Conservation (phyloP, 2,888 invertebrate species). For the Pterobdella sp. region DNA sequence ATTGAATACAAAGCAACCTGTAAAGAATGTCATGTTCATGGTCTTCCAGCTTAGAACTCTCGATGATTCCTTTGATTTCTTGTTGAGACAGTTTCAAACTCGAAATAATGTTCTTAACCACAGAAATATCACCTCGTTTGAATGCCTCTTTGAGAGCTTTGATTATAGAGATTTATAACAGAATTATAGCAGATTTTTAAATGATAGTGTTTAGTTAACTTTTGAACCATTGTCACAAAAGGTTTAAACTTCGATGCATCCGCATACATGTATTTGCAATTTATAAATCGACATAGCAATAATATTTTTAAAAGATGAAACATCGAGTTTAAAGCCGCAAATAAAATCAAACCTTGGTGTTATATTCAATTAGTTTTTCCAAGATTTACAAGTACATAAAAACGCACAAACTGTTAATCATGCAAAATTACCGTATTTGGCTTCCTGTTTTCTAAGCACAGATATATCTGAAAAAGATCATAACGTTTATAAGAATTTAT, state of each 20-base stretch:
- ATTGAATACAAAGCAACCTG: not conserved
- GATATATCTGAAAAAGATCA: not conserved
- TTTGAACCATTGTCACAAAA: not conserved
- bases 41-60: not conserved
- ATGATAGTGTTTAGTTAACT: not conserved
- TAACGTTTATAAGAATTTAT: not conserved
- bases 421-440: not conserved
- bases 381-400: no score
- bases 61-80: not conserved
- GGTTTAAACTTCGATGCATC: no score
- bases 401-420: not conserved
- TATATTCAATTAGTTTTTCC: no score
- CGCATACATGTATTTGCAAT: no score
- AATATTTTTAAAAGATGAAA: no score
- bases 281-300: no score
- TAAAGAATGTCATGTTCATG: slow-evolving; percentile 27
- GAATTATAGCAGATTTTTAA: not conserved
- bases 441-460: not conserved
- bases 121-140: not conserved
- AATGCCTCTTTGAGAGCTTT: slow-evolving; percentile 15
- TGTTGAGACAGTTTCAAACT: not conserved
- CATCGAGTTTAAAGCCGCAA: no score
- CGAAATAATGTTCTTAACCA: slow-evolving; percentile 2
- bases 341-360: no score
- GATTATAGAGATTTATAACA: not conserved